Base-by-base conservation (phyloP, 2,888 invertebrate species). In the Agapetus fuscipes region DNA sequence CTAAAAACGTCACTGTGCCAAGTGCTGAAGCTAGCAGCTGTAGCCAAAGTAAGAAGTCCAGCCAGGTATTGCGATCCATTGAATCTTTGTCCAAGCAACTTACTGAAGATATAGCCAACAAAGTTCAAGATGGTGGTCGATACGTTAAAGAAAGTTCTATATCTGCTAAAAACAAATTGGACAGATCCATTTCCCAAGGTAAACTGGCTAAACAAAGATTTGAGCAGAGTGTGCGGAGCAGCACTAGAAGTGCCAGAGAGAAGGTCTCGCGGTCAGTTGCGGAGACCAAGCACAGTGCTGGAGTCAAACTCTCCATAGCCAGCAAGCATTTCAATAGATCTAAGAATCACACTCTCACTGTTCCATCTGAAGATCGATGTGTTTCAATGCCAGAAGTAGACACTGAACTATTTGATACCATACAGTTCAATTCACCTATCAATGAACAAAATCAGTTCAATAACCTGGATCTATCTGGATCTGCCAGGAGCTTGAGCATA, bases 371-470 rank as follows among this genome's bases (percentile, higher is more conserved):
- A 17, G 64, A 66, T 25, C 61, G 74, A 43, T 71, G 72, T 54
- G 64, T 69, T 1, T 76, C 75, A 1, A 63, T 76, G 67, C 75
- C 76, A 7, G 61, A 58, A 13, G 66, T 34, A 7, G 38, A 45
- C 11, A 31, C 56, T 6, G 55, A 70, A 53, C 61, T 79, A 9
- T 82, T 83, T 63, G 76, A 74, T 51, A 72, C 72, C 30, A 76
- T 80, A 45, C 72, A 73, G 45, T 80, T 80, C 52, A 72, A 75
- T 49, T 79, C 79, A 11, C 80, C 80, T 2, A 56, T 76, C 34
- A 52, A 63, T 26, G 63, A 64, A 50, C 69, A 67, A 48, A 66
- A 64, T 36, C 57, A 54, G 10, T 34, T 34, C 12, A 37, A 37
- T 25, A n/a, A 28, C 11, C n/a, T n/a, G n/a, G 29, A 28, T 28